These are phyloP conservation scores for Aurelia aurita DNA, from an alignment of 30 jellyfish, hydroid and myxozoan species.

Conservation along the genomic window DNA sequence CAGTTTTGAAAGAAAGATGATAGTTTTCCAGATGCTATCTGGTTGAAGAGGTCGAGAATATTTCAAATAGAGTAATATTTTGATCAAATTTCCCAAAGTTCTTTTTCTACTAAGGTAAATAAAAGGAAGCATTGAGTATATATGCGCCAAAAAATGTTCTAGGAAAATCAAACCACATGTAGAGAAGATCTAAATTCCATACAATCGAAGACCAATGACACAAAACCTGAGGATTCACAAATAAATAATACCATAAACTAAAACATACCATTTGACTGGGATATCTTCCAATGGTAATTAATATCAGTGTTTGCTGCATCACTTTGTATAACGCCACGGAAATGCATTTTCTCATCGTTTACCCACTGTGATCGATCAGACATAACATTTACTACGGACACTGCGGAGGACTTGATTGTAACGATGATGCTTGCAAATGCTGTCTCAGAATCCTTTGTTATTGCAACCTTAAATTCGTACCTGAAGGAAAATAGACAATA, in stretches of 20 bases:
- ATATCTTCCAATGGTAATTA: constrained; percentile 30
- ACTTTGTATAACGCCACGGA: constrained; percentile 25
- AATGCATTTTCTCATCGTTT: neutral
- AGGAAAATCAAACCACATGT: too few species aligned
- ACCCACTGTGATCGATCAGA: constrained; percentile 14
- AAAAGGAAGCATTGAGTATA: too few species aligned
- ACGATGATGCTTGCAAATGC: constrained; percentile 43
- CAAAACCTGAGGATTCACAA: too few species aligned
- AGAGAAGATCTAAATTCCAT: too few species aligned
- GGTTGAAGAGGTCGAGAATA: too few species aligned
- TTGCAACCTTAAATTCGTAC: constrained; percentile 32
- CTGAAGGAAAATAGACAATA: constrained; percentile 19
- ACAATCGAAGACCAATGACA: too few species aligned
- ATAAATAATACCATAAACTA: neutral
- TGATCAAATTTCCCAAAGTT: too few species aligned
- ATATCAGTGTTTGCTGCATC: neutral
- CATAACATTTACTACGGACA: constrained; percentile 14
- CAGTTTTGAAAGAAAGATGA: too few species aligned
- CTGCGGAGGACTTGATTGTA: neutral
- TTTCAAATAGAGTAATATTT: too few species aligned
- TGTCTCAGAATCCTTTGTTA: neutral
- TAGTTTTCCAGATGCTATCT: too few species aligned
- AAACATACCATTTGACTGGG: constrained; percentile 32
- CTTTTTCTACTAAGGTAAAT: too few species aligned
- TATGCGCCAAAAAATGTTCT: too few species aligned